phyloP scores from a whole-genome alignment of 2,888 invertebrate genomes.

The Drosophila buzzatii region DNA sequence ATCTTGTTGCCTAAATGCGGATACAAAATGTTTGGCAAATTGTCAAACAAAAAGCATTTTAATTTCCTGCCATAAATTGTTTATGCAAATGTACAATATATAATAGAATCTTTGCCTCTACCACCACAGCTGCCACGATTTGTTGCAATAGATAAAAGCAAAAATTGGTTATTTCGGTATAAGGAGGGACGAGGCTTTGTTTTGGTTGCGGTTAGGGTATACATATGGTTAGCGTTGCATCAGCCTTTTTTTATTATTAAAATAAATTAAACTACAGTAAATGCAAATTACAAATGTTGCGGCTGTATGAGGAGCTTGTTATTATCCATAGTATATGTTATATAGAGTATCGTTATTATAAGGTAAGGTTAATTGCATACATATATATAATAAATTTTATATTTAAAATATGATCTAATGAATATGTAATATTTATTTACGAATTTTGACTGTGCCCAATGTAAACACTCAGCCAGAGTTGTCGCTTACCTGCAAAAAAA shows the following conservation, averaged over 20 bases:
- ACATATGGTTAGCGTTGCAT: slow-evolving; percentile 38
- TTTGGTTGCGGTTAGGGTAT: slow-evolving; percentile 38
- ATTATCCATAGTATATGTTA: slow-evolving; percentile 19
- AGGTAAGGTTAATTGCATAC: slow-evolving; percentile 36
- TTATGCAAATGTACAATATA: slow-evolving; percentile 67
- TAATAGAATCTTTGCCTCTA: slow-evolving; percentile 30
- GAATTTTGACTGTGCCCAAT: slow-evolving; percentile 12
- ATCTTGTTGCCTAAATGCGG: slow-evolving; percentile 56
- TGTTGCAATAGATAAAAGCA: slow-evolving; percentile 53
- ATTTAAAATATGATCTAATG: slow-evolving; percentile 4
- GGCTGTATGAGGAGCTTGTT: slow-evolving; percentile 39
- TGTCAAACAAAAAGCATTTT: slow-evolving; percentile 77
- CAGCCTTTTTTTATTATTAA: too few species aligned
- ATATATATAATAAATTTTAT: slow-evolving; percentile 18
- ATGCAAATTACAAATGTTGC: slow-evolving; percentile 47
- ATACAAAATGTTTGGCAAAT: slow-evolving; percentile 76
- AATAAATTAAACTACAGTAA: slow-evolving; percentile 44
- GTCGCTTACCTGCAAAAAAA: slow-evolving; percentile 70
- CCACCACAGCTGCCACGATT: slow-evolving; percentile 37
- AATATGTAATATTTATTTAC: slow-evolving; percentile 31
- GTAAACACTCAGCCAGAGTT: slow-evolving; percentile 6
- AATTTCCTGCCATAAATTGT: slow-evolving; percentile 77
- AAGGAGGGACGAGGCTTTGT: neutral
- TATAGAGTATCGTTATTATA: slow-evolving; percentile 20
- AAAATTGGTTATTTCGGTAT: slow-evolving; percentile 21